These are phyloP conservation scores for Eupithecia centaureata DNA, from an alignment of 2,888 invertebrate genomes.

Conservation along the genomic window DNA sequence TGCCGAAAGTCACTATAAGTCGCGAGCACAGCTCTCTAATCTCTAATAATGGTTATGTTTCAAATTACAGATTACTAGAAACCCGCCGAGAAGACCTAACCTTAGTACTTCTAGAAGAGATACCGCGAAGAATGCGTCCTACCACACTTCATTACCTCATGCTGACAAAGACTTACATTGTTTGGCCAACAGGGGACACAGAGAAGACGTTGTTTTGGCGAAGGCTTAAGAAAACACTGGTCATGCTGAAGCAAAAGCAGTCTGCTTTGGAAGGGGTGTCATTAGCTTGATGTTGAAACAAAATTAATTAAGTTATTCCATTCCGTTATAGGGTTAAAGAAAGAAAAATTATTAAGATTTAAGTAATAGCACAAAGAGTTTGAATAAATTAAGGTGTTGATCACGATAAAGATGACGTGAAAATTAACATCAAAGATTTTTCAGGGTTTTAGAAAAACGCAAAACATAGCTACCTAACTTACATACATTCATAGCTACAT, in stretches of 20 bases:
- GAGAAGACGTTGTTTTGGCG: constrained; percentile 73
- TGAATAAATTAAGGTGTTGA: too few relatives aligned
- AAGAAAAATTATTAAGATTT: too few relatives aligned
- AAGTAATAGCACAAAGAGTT: too few relatives aligned
- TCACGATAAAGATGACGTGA: too few relatives aligned
- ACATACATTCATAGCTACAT: too few relatives aligned
- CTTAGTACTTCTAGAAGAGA: constrained; percentile 86
- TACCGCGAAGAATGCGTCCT: constrained; percentile 84
- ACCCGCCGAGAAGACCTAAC: constrained; percentile 85
- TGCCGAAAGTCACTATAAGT: too few relatives aligned
- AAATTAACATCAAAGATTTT: too few relatives aligned
- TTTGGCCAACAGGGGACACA: constrained; percentile 82
- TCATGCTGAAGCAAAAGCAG: constrained; percentile 57
- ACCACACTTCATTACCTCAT: constrained; percentile 87
- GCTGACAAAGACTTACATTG: constrained; percentile 87
- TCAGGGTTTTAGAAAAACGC: too few relatives aligned
- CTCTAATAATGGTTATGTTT: not conserved
- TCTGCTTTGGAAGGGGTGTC: constrained; percentile 57
- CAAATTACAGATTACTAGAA: constrained; percentile 81
- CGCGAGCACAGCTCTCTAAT: too few relatives aligned
- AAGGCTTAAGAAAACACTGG: constrained; percentile 68
- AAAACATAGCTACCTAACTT: too few relatives aligned
- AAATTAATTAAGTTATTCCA: too few relatives aligned
- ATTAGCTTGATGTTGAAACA: constrained; percentile 53
- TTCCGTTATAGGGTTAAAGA: too few relatives aligned